phyloP scores from a whole-genome alignment of 2,888 invertebrate genomes.

The Chelonus formosanus region DNA sequence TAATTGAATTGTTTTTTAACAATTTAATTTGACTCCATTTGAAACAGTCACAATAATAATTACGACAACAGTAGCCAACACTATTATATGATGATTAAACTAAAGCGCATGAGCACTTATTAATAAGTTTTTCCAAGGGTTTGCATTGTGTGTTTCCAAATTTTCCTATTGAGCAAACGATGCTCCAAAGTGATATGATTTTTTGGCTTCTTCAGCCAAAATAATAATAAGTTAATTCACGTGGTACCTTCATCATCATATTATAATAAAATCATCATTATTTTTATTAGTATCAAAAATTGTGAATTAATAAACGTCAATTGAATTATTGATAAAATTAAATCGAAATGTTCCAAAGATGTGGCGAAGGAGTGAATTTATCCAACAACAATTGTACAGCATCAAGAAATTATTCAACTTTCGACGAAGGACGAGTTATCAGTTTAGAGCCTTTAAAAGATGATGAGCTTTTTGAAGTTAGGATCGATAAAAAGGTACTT shows the following conservation, averaged over 20 bases:
- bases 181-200: constrained; percentile 42
- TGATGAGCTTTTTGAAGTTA: constrained; percentile 86
- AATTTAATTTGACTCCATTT: constrained; percentile 32
- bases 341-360: constrained; percentile 74
- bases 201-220: constrained; percentile 26
- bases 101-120: constrained; percentile 31
- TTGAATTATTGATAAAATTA: not conserved
- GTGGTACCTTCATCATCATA: too few relatives aligned
- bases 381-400: constrained; percentile 86
- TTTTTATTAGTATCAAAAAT: not conserved
- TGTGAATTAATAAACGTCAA: not conserved
- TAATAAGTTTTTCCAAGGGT: constrained; percentile 37
- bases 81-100: constrained; percentile 6
- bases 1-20: too few relatives aligned
- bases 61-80: too few relatives aligned
- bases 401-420: constrained; percentile 80
- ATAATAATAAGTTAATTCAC: too few relatives aligned
- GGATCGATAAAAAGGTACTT: constrained; percentile 86
- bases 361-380: constrained; percentile 85
- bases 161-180: constrained; percentile 34
- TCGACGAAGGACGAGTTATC: constrained; percentile 88
- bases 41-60: not conserved
- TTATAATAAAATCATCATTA: not conserved
- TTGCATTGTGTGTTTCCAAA: constrained; percentile 17
- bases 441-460: constrained; percentile 81